Evolutionary conservation across 2,113 vertebrate genomes (phyloP).

Genomic region (Zapus hudsonius): DNA sequence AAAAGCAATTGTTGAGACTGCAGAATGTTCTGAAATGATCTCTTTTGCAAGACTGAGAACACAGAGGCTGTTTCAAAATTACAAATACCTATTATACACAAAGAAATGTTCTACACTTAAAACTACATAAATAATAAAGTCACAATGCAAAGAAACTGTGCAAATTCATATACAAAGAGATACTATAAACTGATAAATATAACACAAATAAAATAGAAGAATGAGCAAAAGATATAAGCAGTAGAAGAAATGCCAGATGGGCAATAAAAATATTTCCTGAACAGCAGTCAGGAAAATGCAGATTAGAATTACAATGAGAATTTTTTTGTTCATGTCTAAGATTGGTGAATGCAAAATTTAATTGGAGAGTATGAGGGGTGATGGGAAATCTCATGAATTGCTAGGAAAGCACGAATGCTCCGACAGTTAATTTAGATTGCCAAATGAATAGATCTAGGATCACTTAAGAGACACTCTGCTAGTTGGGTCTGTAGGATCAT

Average conservation of each 20-base stretch:
- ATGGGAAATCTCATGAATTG: neutral
- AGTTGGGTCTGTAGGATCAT: no score
- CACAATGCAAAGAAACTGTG: neutral
- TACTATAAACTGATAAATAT: conserved; percentile 31
- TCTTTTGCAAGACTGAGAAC: neutral
- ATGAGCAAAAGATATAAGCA: neutral
- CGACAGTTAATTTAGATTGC: no score
- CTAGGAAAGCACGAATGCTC: neutral
- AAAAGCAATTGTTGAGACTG: neutral
- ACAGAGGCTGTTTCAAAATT: neutral
- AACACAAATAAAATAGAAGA: conserved; percentile 39
- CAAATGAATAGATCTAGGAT: no score
- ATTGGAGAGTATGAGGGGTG: neutral
- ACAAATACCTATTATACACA: neutral
- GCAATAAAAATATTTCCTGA: conserved; percentile 34
- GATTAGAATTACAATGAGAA: neutral
- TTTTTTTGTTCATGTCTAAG: neutral
- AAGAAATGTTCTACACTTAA: neutral
- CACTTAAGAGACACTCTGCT: no score
- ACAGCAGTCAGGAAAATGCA: neutral
- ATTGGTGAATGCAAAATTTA: neutral
- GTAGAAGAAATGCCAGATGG: conserved; percentile 24
- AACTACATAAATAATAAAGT: neutral
- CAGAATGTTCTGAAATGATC: neutral
- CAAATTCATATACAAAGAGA: neutral